Conservation (phyloP, 2,113 vertebrate species). For the Ailurus styani region DNA sequence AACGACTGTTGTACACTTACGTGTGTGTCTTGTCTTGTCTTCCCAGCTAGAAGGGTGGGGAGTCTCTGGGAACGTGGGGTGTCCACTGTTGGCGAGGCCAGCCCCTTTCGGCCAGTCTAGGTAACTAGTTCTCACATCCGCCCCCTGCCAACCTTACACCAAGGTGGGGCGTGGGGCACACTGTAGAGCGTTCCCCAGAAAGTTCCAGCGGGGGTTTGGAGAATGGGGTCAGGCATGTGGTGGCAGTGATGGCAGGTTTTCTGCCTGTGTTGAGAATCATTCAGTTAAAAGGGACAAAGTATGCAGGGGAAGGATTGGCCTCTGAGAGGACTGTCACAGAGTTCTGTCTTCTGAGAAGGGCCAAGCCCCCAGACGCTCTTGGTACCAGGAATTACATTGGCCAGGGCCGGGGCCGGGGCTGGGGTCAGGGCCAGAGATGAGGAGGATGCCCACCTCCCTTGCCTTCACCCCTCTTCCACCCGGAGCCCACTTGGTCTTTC, state of each 20-base stretch:
- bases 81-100: background rate
- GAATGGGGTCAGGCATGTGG: fast-evolving
- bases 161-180: background rate
- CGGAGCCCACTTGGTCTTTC: background rate
- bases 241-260: background rate
- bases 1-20: background rate
- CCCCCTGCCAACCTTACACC: background rate
- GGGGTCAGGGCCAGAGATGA: fast-evolving
- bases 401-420: background rate
- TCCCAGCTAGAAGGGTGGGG: background rate
- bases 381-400: background rate
- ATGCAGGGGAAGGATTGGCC: background rate
- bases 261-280: background rate
- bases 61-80: background rate
- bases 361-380: background rate
- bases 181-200: background rate
- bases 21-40: background rate
- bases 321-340: background rate
- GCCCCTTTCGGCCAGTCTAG: background rate
- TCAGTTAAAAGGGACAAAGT: background rate
- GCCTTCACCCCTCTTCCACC: background rate
- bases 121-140: background rate
- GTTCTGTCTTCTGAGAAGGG: background rate
- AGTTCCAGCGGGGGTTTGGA: background rate
- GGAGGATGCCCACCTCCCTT: background rate